Evolutionary conservation across 2,797 vertebrate genomes (phyloP).

Genomic region (Acridotheres tristis): DNA sequence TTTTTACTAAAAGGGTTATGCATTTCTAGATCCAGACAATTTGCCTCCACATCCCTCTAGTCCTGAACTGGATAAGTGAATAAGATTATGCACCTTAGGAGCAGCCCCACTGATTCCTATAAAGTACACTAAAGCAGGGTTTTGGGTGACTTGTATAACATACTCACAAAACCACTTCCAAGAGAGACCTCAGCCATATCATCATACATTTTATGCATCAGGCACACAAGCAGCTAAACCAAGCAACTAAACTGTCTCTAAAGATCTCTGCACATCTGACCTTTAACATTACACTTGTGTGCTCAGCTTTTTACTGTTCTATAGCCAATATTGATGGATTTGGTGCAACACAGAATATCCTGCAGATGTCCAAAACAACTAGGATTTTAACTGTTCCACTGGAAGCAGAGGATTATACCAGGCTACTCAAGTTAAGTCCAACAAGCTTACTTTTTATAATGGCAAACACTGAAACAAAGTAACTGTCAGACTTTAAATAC

Average conservation of each 20-base stretch:
- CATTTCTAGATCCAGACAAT: background rate
- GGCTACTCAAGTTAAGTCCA: background rate
- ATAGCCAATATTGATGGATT: background rate
- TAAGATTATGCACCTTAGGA: background rate
- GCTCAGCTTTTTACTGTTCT: background rate
- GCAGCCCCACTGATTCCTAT: background rate
- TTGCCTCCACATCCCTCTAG: background rate
- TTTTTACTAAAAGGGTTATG: background rate
- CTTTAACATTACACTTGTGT: background rate
- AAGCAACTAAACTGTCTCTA: background rate
- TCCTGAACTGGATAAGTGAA: background rate
- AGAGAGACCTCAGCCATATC: background rate
- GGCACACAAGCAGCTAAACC: background rate
- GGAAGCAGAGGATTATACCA: background rate
- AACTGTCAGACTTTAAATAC: background rate
- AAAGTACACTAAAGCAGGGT: background rate
- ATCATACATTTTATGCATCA: background rate
- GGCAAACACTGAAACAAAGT: background rate
- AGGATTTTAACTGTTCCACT: background rate
- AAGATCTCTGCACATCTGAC: background rate
- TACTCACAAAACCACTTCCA: too few relatives aligned
- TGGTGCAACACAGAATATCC: background rate
- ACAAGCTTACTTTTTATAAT: background rate
- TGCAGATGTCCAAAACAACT: background rate
- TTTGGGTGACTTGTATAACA: background rate